These are phyloP conservation scores for Oncorhynchus masou DNA, from an alignment of 2,113 vertebrate species.

Conservation along the genomic window DNA sequence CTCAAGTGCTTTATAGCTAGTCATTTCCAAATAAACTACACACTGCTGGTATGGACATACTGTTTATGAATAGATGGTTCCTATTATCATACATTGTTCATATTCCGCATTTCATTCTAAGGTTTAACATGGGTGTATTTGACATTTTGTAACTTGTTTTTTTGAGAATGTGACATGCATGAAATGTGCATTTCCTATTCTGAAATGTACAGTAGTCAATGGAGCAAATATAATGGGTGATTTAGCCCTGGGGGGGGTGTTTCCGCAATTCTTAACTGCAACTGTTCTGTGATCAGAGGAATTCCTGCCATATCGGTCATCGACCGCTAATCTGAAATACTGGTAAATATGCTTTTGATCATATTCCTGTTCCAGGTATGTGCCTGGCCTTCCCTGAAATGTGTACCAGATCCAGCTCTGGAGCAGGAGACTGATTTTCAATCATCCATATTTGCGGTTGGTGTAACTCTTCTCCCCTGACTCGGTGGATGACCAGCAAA, in stretches of 20 bases:
- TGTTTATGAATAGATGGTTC: too few species aligned
- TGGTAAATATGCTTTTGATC: conserved; percentile 74
- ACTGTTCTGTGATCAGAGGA: conserved; percentile 69
- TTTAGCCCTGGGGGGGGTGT: neutral
- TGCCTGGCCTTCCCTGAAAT: conserved; percentile 71
- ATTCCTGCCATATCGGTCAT: conserved; percentile 73
- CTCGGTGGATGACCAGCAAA: conserved; percentile 19
- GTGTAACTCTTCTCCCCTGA: conserved; percentile 29
- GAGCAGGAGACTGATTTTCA: conserved; percentile 46
- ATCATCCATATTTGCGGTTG: conserved; percentile 56
- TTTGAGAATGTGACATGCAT: neutral
- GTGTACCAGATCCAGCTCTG: conserved; percentile 29
- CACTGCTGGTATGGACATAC: too few species aligned
- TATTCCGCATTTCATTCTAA: neutral
- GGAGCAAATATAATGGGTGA: conserved; percentile 41
- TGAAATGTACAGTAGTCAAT: conserved; percentile 16
- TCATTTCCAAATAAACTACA: too few species aligned
- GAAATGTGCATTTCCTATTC: conserved; percentile 10
- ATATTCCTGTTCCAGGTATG: conserved; percentile 72
- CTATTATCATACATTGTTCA: neutral
- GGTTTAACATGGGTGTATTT: neutral
- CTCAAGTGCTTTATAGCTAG: too few species aligned
- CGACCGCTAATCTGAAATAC: conserved; percentile 63
- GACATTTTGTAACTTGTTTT: too few species aligned
- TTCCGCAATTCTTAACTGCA: conserved; percentile 26